Evolutionary conservation across 2,888 invertebrate species (phyloP).

Genomic region (Melanostoma mellinum): DNA sequence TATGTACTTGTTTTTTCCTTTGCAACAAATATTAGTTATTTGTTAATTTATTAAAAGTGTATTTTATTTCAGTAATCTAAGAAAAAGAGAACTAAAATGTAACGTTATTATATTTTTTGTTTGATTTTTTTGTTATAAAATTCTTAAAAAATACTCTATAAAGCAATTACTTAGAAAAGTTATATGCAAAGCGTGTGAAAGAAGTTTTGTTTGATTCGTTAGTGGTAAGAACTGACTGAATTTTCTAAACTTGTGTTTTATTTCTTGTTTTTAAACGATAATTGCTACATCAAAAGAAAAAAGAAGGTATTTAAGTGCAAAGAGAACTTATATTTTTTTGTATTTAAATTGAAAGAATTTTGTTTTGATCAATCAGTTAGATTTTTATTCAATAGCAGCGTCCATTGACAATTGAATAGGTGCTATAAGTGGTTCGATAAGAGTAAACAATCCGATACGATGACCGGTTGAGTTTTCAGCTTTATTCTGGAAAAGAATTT

Average conservation of each 20-base stretch:
- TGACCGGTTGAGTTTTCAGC: conserved; percentile 67
- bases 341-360: conserved; percentile 9
- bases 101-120: conserved; percentile 31
- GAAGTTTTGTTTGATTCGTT: conserved; percentile 32
- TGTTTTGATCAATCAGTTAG: background rate
- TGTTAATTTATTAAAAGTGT: conserved; percentile 20
- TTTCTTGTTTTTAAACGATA: conserved; percentile 20
- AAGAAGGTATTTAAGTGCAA: conserved; percentile 11
- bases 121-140: conserved; percentile 26
- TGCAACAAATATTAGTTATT: conserved; percentile 17
- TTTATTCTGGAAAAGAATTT: conserved; percentile 74
- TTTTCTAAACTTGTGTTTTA: background rate
- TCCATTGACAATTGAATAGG: conserved; percentile 74
- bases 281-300: conserved; percentile 29
- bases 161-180: conserved; percentile 51
- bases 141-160: conserved; percentile 42
- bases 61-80: conserved; percentile 29
- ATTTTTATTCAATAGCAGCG: conserved; percentile 62
- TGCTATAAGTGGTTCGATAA: conserved; percentile 76
- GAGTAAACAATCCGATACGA: conserved; percentile 76
- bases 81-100: conserved; percentile 34
- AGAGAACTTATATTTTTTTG: no score
- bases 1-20: conserved; percentile 1
- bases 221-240: conserved; percentile 10
- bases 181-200: conserved; percentile 40